Evolutionary conservation across 2,113 vertebrate species (phyloP).

Genomic region (Tachysurus fulvidraco): DNA sequence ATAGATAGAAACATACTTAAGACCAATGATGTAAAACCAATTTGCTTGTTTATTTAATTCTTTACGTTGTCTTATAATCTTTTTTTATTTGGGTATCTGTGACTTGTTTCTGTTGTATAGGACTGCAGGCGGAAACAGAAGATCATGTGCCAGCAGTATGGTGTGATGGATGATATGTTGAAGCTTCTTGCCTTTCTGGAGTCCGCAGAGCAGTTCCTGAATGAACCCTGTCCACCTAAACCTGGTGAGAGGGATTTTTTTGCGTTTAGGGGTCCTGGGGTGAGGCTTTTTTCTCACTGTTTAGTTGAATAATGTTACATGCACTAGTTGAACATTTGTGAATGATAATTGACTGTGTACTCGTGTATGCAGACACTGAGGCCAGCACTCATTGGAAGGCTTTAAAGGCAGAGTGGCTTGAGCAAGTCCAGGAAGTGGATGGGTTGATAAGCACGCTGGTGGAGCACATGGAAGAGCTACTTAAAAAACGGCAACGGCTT

Average conservation of each 20-base stretch:
- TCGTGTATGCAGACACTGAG: slow-evolving; percentile 49
- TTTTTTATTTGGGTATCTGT: not conserved
- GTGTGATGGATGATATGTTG: slow-evolving; percentile 69
- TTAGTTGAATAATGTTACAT: not conserved
- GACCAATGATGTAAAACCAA: not conserved
- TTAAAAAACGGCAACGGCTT: slow-evolving; percentile 53
- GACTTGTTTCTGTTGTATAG: slow-evolving; percentile 50
- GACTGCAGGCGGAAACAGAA: slow-evolving; percentile 71
- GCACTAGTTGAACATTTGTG: not conserved
- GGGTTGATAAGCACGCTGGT: slow-evolving; percentile 55
- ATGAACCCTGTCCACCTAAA: slow-evolving; percentile 52
- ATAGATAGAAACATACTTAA: not conserved
- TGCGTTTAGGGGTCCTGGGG: not conserved
- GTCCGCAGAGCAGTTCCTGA: slow-evolving; percentile 63
- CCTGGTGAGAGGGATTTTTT: slow-evolving; percentile 54
- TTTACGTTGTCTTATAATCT: not conserved
- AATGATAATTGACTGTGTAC: slow-evolving; percentile 1
- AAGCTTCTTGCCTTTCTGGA: slow-evolving; percentile 63
- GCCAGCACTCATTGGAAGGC: slow-evolving; percentile 66
- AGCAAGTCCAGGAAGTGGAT: slow-evolving; percentile 60
- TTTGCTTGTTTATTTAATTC: not conserved
- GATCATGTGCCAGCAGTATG: slow-evolving; percentile 69
- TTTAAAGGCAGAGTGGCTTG: slow-evolving; percentile 63
- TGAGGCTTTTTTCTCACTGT: not conserved
- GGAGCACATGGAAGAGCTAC: slow-evolving; percentile 56